phyloP scores from a whole-genome alignment of 2,797 vertebrate genomes.

The Pipistrellus kuhlii region DNA sequence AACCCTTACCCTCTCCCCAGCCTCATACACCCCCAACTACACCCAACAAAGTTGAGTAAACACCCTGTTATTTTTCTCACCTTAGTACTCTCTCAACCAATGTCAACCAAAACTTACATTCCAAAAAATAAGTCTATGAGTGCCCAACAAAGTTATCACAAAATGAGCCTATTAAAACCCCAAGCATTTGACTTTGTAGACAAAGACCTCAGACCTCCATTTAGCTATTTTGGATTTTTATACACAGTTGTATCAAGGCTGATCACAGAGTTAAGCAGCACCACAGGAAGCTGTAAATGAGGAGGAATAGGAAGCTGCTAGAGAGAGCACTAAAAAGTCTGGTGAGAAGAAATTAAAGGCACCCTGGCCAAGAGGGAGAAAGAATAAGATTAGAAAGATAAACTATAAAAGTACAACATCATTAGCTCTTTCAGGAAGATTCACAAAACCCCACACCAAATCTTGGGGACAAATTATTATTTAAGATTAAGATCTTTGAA shows the following conservation, averaged over 20 bases:
- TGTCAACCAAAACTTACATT: neutral
- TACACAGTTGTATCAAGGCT: neutral
- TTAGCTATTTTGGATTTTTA: neutral
- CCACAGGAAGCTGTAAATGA: constrained; percentile 7
- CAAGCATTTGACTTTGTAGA: neutral
- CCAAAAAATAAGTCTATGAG: neutral
- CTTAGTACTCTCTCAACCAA: neutral
- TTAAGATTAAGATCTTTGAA: constrained; percentile 19
- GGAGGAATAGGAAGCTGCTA: neutral
- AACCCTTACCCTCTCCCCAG: neutral
- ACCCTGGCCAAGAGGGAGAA: neutral
- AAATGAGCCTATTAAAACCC: neutral
- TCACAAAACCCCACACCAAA: neutral
- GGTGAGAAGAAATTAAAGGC: constrained; percentile 39
- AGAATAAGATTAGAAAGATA: constrained; percentile 27
- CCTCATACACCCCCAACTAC: accelerated
- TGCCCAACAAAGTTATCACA: neutral
- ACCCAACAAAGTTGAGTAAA: neutral
- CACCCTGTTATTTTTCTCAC: neutral
- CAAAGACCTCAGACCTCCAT: neutral
- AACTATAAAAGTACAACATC: neutral
- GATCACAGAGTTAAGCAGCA: neutral
- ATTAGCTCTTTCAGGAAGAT: neutral
- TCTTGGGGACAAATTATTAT: neutral
- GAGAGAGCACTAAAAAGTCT: neutral